Base-by-base conservation (phyloP, 2,113 vertebrate genomes). In the Bucco capensis region DNA sequence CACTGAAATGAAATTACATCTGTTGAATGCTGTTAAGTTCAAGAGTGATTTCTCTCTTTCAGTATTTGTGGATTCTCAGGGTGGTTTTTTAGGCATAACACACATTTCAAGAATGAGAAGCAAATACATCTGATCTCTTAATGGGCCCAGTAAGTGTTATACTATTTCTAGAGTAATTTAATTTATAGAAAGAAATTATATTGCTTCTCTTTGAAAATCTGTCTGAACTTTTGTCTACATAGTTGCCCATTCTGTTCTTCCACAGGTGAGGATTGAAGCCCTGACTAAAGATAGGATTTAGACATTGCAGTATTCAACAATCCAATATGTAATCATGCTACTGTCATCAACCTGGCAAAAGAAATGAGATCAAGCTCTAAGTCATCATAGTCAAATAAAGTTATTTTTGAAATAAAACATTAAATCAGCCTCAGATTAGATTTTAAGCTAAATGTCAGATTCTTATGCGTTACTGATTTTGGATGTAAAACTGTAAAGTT, bases 261-360 rank as follows among this genome's bases (percentile, higher is more conserved):
- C 47, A 56, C 24, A 90, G 60, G 56, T 90, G 61, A 90, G 44
- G 38, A 77, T 86, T 58, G 76, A 91, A 94, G 33, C 14, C 30
- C 72, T 77, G 37, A 69, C 23, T 85, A 49, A 74, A 85, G 31
- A 51, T 15, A 62, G 17, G 23, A 80, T 87, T 89, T 89, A 86
- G 69, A 47, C 44, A 74, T 46, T 51, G 21, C 38, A 64, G 1
- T 47, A 0, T 71, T 88, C 35, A 77, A 17, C 19, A 61, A 40
- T 58, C 12, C 47, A 51, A 21, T 53, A 42, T 37, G 54, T 1
- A 83, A 30, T 30, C 35, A 51, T 40, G 31, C 15, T 81, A 60
- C 86, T 83, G 35, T 85, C 72, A 91, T 70, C 37, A 58, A 44
- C 58, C 58, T 83, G 67, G 51, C 42, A 89, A 85, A 92, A 89